phyloP scores from a whole-genome alignment of 2,113 vertebrate genomes.

The Brienomyrus longianalis region DNA sequence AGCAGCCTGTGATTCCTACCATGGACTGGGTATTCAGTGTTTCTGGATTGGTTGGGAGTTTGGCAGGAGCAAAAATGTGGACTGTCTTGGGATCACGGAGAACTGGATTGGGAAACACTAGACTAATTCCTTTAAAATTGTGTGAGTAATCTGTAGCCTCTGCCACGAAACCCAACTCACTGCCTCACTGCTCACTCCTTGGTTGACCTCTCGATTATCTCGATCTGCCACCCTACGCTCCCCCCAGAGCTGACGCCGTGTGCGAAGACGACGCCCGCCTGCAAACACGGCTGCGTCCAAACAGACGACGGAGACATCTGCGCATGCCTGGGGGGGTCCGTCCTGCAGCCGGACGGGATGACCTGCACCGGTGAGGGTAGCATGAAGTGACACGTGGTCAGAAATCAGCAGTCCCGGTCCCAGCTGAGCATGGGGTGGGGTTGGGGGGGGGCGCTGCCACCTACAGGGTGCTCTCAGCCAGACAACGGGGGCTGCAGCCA shows the following conservation, averaged over 20 bases:
- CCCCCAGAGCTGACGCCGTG: slow-evolving; percentile 70
- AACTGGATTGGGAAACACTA: too few species aligned
- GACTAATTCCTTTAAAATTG: neutral
- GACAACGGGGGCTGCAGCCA: slow-evolving; percentile 88
- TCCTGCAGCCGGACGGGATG: slow-evolving; percentile 67
- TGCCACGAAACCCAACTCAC: neutral
- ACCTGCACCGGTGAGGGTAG: slow-evolving; percentile 70
- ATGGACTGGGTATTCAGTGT: neutral
- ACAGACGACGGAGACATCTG: slow-evolving; percentile 66
- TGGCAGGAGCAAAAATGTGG: too few species aligned
- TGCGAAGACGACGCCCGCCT: slow-evolving; percentile 52
- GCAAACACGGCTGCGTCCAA: slow-evolving; percentile 71
- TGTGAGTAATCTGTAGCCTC: neutral
- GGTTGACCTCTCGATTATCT: too few species aligned
- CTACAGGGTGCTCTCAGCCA: slow-evolving; percentile 75
- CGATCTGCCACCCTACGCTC: neutral
- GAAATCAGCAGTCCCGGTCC: neutral
- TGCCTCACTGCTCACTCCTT: too few species aligned
- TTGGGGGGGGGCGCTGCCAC: neutral
- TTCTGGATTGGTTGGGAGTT: too few species aligned
- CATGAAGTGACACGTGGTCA: neutral
- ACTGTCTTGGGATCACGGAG: too few species aligned
- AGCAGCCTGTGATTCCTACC: neutral
- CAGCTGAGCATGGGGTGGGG: neutral
- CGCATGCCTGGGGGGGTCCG: slow-evolving; percentile 77